Conservation (phyloP, 2,113 vertebrate species). For the Butorides virescens region DNA sequence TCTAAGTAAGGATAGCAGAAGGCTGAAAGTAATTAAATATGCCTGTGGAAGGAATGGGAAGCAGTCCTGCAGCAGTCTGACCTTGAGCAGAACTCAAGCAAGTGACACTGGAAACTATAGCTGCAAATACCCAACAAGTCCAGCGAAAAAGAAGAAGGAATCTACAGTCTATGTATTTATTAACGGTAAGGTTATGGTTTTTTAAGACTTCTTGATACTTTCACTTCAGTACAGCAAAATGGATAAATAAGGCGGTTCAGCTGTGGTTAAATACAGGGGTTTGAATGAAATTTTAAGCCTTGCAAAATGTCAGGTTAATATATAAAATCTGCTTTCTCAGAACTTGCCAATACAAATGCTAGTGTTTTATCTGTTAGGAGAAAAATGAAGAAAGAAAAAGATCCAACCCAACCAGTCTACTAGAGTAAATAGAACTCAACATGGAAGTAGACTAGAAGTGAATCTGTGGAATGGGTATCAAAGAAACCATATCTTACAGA, state of each 20-base stretch:
- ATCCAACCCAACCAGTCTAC: neutral
- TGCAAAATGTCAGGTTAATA: neutral
- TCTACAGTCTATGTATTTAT: conserved; percentile 89
- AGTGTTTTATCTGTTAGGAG: neutral
- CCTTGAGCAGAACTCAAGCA: conserved; percentile 74
- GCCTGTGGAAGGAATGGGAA: conserved; percentile 79
- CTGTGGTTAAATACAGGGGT: neutral
- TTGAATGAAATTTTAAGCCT: neutral
- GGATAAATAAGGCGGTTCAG: neutral
- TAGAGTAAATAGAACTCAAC: neutral
- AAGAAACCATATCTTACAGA: neutral
- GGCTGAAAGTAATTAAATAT: conserved; percentile 75
- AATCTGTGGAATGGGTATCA: neutral
- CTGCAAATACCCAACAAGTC: conserved; percentile 80
- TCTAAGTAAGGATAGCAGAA: conserved; percentile 72
- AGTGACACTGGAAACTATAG: conserved; percentile 87
- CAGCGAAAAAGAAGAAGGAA: conserved; percentile 70
- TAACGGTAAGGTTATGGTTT: conserved; percentile 84
- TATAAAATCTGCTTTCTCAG: neutral
- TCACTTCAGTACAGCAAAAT: neutral
- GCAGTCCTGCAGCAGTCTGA: conserved; percentile 85
- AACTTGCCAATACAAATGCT: neutral
- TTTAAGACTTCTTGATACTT: neutral
- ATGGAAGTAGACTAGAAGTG: neutral
- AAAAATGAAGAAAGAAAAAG: neutral